Evolutionary conservation across 2,797 vertebrate genomes (phyloP), one percentile per base, ranked within the genome.

Genomic region (Pyrocephalus nanus): DNA sequence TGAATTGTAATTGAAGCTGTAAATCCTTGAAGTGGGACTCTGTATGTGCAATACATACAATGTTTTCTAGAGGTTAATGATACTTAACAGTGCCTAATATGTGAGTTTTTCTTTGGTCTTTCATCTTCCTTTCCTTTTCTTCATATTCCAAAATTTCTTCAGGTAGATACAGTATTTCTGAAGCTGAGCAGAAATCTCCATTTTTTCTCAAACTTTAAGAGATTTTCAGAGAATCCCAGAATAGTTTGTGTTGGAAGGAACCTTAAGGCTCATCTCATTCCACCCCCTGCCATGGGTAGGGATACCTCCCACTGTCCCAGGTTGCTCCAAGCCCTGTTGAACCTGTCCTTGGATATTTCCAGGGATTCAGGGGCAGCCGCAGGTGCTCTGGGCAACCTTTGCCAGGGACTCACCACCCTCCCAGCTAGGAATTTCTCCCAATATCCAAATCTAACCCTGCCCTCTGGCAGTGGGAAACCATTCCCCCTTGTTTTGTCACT

Each of bases 321-420:
- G 12, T 0, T 48, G 42, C 15, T 62, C 55, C 61, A 2, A 67
- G 30, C 25, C 34, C 17, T 1, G 0, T 81, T 21, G 62, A 75
- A 0, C 55, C 62, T 69, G 77, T 18, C 22, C 62, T 23, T 4
- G 62, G 42, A 0, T 42, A 29, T 11, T 69, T 0, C 42, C 70
- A 75, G 62, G 34, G 55, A 61, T 74, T 36, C 58, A 61, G 70
- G 47, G 47, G 3, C 76, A 88, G 67, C n/a, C 75, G 4, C 60
- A 58, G 29, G 51, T 72, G 9, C 60, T 79, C 67, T 87, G 75
- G 50, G 9, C 9, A 78, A 38, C 74, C 84, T 77, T 57, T 1
- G 30, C 65, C 73, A 78, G 65, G 42, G 21, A 55, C 62, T 75
- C 2, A 8, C 22, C 54, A 43, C 27, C 54, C 71, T 75, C 32